phyloP scores from a whole-genome alignment of 2,797 vertebrate genomes.

The Poliocrania exsul region DNA sequence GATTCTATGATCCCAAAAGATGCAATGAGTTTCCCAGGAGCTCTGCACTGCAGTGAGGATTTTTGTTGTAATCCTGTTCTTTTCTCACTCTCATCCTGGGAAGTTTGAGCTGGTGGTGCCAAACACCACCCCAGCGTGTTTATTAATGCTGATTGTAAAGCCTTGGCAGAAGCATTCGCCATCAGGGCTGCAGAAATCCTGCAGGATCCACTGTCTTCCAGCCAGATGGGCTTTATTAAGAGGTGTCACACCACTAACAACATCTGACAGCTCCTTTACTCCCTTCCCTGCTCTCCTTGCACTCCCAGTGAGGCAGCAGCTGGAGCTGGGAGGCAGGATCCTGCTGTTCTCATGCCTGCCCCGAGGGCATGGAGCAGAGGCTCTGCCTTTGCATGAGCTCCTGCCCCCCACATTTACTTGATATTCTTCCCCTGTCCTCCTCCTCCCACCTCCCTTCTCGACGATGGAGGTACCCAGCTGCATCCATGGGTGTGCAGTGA shows the following conservation, averaged over 20 bases:
- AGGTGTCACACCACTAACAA: constrained; percentile 54
- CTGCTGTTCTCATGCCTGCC: neutral
- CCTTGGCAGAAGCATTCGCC: constrained; percentile 17
- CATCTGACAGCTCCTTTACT: constrained; percentile 29
- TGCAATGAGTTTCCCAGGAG: neutral
- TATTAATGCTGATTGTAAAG: constrained; percentile 56
- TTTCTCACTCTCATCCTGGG: neutral
- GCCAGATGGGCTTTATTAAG: constrained; percentile 62
- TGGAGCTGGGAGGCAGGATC: neutral
- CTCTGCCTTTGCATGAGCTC: neutral
- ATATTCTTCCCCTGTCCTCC: neutral
- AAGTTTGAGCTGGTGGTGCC: neutral
- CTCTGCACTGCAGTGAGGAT: neutral
- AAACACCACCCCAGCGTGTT: constrained; percentile 21
- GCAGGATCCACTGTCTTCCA: neutral
- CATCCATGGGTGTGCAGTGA: neutral
- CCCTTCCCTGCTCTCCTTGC: neutral
- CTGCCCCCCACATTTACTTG: neutral
- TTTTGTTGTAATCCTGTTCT: neutral
- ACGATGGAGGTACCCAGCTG: neutral
- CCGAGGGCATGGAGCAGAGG: accelerated
- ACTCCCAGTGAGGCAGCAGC: neutral
- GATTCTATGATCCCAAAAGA: neutral
- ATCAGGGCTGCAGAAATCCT: constrained; percentile 39
- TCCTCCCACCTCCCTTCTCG: neutral